Base-by-base conservation (phyloP, 2,888 invertebrate genomes). In the Napeogenes inachia region DNA sequence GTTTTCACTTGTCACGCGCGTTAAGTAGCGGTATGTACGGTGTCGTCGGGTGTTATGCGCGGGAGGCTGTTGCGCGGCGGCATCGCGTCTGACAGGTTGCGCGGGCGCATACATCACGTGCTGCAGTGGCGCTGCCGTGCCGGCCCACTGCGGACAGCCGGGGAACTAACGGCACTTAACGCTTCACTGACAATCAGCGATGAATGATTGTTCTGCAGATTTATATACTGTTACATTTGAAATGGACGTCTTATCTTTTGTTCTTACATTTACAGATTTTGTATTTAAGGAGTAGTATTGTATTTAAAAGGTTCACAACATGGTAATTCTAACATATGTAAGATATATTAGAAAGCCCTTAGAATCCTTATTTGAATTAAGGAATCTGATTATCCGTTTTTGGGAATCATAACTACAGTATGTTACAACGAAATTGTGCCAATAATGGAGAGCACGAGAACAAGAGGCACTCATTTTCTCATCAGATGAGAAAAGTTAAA, bases 21-120 rank as follows among this genome's bases (percentile, higher is more conserved):
- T 73, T 73, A 77, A 73, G 77, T 75, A 73, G 73, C 78, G 77
- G 75, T 79, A 75, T 79, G 78, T 73, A 71, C 73, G 75, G 75
- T 74, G 78, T 73, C 74, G 75, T 75, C 74, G 74, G 72, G 66
- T 73, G 75, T 76, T 77, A 74, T 81, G 84, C 83, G 78, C 85
- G 85, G 81, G 85, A 89, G 89, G 88, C 85, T 88, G 84, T 86
- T 76, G 85, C 87, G 89, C 86, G 76, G 76, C 76, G 75, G 72
- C 76, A 72, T 78, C 80, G 81, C 84, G 84, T 87, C 87, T 88
- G 88, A 74, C 71, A 73, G 74, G 68, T 68, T 83, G 68, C 73
- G 87, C 88, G 85, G 83, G 87, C 88, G 88, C 89, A 80, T 77
- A 73, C 81, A 84, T 89, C 89, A 89, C 88, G 89, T 89, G 89